Evolutionary conservation across 92 coral and sea anemone genomes (phyloP).

Genomic region (Micromussa lordhowensis): DNA sequence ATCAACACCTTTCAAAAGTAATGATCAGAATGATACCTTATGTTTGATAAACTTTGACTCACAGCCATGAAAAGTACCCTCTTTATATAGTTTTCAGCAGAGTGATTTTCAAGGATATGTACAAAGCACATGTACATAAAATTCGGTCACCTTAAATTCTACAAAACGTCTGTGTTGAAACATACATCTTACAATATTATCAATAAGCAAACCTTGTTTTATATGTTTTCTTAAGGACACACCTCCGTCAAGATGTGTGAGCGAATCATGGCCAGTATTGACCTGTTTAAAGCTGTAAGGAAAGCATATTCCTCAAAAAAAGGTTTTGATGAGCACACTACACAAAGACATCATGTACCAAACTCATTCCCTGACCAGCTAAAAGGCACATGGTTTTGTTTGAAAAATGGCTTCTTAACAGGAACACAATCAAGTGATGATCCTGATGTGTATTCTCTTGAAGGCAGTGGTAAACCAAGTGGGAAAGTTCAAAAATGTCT

Average conservation of each 20-base stretch:
- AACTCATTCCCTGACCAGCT: constrained; percentile 57
- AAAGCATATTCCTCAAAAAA: constrained; percentile 28
- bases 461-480: constrained; percentile 40
- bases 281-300: constrained; percentile 41
- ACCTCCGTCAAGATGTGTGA: constrained; percentile 65
- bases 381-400: constrained; percentile 67
- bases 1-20: no score
- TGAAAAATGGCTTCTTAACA: constrained; percentile 38
- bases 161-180: no score
- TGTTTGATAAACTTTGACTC: no score
- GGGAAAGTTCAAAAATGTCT: constrained; percentile 3
- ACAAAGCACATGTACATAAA: no score
- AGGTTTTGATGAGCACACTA: constrained; percentile 61
- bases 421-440: neutral
- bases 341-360: constrained; percentile 36
- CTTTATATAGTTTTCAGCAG: no score
- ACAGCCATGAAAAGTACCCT: no score
- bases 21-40: no score
- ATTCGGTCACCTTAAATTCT: no score
- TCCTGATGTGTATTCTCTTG: constrained; percentile 10
- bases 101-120: no score
- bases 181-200: no score
- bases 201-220: no score
- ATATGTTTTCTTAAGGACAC: no score
- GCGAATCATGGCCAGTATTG: constrained; percentile 44